Evolutionary conservation across 1,140 invertebrate species (phyloP), one percentile per base, ranked within the genome.

Genomic region (Zeugodacus cucurbitae): DNA sequence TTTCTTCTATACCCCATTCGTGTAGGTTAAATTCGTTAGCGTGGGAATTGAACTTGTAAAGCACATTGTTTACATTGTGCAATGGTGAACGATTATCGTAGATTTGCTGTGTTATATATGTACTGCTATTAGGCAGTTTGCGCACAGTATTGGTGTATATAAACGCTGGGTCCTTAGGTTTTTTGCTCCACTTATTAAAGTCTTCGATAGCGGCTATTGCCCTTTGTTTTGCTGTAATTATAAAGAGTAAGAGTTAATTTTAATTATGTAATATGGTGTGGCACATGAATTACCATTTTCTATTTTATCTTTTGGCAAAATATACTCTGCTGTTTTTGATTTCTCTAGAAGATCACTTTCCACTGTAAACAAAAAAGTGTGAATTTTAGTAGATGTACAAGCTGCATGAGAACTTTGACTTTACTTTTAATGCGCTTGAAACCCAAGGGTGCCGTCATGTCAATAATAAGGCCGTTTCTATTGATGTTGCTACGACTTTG

Each of bases 21-120:
- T 86, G 26, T 29, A 89, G 11, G 17, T 89, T 89, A n/a, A 86
- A 86, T 6, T 70, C 87, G 8, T 34, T 62, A 44, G 37, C 58
- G 34, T 86, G 67, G 8, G 88, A 89, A 57, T 89, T 89, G 41
- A 89, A 89, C 58, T 87, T 70, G 57, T 87, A 89, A 22, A 4
- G 32, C 5, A 89, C 88, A 70, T 89, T 89, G 41, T 89, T 89
- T 17, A 89, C 59, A 26, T 70, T 89, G 44, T 89, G 86, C 5
- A 89, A 41, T 3, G 88, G 88, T 8, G 88, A 89, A 64, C 88
- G 88, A 87, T 89, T 89, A 26, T 89, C 88, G 64, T 89, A 87
- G 26, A 89, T 87, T 20, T 87, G 88, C 26, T 89, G 88, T 3
- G 32, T 87, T 2, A 82, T 29, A 87, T 87, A 86, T 0, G 88